Base-by-base conservation (phyloP, 2,113 vertebrate genomes). In the Planiliza haematocheilus region DNA sequence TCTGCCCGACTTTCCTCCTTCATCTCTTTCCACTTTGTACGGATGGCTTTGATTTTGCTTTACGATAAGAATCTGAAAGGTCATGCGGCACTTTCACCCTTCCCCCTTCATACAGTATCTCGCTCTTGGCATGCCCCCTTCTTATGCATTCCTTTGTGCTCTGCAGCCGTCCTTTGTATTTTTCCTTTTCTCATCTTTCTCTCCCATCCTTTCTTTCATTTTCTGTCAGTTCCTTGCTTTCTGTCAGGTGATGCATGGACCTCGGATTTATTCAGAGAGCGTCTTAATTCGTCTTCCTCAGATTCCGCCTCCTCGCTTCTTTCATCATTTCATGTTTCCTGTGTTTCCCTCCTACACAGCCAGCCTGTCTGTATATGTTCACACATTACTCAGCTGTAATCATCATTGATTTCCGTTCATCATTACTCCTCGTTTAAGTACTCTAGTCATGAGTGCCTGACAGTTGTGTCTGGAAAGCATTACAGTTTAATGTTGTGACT, bases 11-110 rank as follows among this genome's bases (percentile, higher is more conserved):
- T 72, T 43, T 79, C 62, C 58, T 60, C 65, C 65, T 70, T 50
- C 77, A 48, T 84, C 68, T 74, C 63, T 18, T 45, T 75, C 67
- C 68, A 48, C 70, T 87, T 72, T 41, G 20, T 64, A 48, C 75
- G 80, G 76, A 56, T 38, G 78, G 11, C 55, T 86, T 77, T 74
- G 75, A 79, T 89, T 86, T 86, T 7, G 73, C 86, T 74, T 58
- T 2, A 74, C 78, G 72, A 82, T 60, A 74, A 64, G 37, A 70
- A 65, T 63, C 34, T 50, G 48, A 87, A 86, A 85, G 81, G 82
- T 87, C 79, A 75, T 5, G 60, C 64, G 21, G 71, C 77, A 58
- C 49, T 72, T 72, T 73, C 60, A 52, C 80, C 86, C 43, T 51
- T 70, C 67, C 21, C 11, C 13, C 8, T 49, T 68, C 13, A 36